Conservation (phyloP, 1,140 invertebrate genomes). For the Drosophila parvula region DNA sequence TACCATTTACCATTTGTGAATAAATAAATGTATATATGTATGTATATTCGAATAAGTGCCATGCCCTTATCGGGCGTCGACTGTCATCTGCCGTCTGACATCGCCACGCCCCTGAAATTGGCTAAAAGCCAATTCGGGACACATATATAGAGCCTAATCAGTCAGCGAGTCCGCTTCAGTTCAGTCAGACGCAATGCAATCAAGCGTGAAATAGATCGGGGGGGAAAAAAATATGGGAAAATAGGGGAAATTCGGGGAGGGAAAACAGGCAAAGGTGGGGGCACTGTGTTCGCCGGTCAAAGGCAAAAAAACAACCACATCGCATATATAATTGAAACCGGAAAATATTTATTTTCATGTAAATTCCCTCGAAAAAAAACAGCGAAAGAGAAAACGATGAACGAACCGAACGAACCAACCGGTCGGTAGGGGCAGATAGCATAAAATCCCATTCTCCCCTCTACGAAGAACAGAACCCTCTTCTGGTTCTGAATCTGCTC, state of each 20-base stretch:
- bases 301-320: conserved; percentile 36
- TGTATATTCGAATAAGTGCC: conserved; percentile 6
- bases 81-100: conserved; percentile 38
- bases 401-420: conserved; percentile 29
- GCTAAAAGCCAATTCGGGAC: conserved; percentile 44
- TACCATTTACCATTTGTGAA: conserved; percentile 45
- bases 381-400: conserved; percentile 9
- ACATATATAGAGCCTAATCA: conserved; percentile 59
- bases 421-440: conserved; percentile 53
- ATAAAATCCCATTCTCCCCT: conserved; percentile 55
- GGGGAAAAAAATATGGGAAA: conserved; percentile 11
- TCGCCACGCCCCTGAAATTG: conserved; percentile 40
- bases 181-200: conserved; percentile 70
- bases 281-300: conserved; percentile 27
- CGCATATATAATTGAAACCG: conserved; percentile 81
- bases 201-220: conserved; percentile 78
- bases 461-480: conserved; percentile 34
- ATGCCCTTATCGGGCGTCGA: conserved; percentile 41
- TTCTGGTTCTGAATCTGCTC: conserved; percentile 32
- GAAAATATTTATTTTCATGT: conserved; percentile 83
- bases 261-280: conserved; percentile 30
- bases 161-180: conserved; percentile 47
- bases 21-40: conserved; percentile 17
- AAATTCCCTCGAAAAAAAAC: conserved; percentile 72
- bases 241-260: conserved; percentile 30